phyloP scores from a whole-genome alignment of 53 echinoderm and acorn worm genomes.

The Pentamera pediparva region DNA sequence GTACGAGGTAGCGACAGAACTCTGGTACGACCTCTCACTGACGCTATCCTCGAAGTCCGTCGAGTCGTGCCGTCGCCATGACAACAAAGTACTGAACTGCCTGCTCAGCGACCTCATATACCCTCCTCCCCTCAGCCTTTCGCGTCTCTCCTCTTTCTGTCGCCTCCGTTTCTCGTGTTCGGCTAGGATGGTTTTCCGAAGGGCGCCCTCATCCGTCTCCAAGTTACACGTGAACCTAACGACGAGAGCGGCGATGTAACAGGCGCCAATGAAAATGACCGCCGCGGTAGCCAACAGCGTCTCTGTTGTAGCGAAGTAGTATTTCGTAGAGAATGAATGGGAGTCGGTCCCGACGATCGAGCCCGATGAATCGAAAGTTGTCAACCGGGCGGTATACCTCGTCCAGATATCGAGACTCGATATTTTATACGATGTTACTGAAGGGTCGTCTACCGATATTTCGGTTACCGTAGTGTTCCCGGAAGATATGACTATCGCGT shows the following conservation, averaged over 20 bases:
- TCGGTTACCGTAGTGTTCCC: neutral
- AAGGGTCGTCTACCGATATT: neutral
- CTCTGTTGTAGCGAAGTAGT: neutral
- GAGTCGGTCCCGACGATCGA: neutral
- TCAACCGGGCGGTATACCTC: slow-evolving; percentile 4
- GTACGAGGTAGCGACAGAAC: too few species aligned
- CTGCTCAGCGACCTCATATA: neutral
- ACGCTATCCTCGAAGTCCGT: slow-evolving; percentile 1
- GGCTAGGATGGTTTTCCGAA: neutral
- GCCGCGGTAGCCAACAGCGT: neutral
- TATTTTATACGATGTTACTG: neutral
- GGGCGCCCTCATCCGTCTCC: neutral
- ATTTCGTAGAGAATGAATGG: slow-evolving; percentile 11
- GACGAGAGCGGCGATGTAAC: neutral
- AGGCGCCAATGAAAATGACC: neutral
- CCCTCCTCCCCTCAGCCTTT: neutral
- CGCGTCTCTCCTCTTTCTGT: neutral
- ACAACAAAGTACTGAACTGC: slow-evolving; percentile 1
- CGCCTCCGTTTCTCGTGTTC: neutral
- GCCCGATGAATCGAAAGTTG: neutral
- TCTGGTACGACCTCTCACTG: too few species aligned
- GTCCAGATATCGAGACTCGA: neutral
- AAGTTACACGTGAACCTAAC: slow-evolving; percentile 9
- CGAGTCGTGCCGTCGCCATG: neutral
- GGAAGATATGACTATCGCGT: neutral